These are phyloP conservation scores for Girardinus metallicus DNA, from an alignment of 2,797 vertebrate genomes.

Conservation along the genomic window DNA sequence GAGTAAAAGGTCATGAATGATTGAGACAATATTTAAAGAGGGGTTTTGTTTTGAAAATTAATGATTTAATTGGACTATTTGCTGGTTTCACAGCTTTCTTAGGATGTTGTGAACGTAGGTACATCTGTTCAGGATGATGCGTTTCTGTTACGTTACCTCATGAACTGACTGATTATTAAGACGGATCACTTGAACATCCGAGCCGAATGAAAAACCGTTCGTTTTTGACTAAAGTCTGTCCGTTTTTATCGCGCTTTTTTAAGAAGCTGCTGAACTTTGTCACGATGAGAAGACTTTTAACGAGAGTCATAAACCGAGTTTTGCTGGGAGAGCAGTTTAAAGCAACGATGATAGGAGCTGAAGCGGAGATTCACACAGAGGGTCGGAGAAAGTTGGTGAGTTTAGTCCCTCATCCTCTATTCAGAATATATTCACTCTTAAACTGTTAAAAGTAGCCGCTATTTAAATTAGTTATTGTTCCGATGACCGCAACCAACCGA, in stretches of 20 bases:
- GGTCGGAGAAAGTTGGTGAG: slow-evolving; percentile 69
- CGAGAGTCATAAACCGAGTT: slow-evolving; percentile 52
- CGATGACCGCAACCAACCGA: background rate
- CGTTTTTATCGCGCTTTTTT: slow-evolving; percentile 30
- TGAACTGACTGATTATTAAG: background rate
- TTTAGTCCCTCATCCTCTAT: background rate
- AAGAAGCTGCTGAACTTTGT: slow-evolving; percentile 46
- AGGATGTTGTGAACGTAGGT: background rate
- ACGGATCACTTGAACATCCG: fast-evolving
- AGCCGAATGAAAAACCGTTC: slow-evolving; percentile 32
- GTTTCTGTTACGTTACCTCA: too few species aligned
- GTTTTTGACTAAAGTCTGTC: background rate
- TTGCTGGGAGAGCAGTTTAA: slow-evolving; percentile 40
- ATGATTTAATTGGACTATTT: background rate
- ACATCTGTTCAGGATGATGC: background rate
- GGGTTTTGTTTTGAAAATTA: too few species aligned
- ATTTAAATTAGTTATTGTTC: background rate
- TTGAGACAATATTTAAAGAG: background rate
- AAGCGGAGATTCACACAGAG: slow-evolving; percentile 43
- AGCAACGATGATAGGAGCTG: slow-evolving; percentile 45
- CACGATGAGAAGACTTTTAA: slow-evolving; percentile 66
- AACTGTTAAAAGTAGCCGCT: background rate
- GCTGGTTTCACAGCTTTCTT: background rate
- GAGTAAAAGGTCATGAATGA: background rate
- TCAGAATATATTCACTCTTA: background rate